Conservation (phyloP, 2,797 vertebrate species). For the Vultur gryphus region DNA sequence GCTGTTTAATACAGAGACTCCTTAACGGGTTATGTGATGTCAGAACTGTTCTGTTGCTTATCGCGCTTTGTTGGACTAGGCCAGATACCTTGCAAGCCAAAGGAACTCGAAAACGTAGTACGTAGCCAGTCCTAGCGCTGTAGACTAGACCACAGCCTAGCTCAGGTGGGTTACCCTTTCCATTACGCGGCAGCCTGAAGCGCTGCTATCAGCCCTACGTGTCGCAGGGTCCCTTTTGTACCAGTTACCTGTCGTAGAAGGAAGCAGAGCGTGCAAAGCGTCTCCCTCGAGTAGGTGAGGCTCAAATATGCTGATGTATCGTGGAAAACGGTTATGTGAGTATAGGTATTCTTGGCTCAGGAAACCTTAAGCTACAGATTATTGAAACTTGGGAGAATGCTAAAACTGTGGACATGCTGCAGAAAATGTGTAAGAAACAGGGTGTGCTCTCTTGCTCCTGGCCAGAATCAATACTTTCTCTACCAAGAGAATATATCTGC, state of each 20-base stretch:
- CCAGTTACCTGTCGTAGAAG: rapidly evolving
- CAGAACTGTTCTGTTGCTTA: background rate
- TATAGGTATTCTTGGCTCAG: background rate
- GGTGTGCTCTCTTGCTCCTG: background rate
- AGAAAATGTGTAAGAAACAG: background rate
- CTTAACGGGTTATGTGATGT: background rate
- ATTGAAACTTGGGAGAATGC: rapidly evolving
- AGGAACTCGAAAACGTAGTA: background rate
- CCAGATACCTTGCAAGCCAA: background rate
- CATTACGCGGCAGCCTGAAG: background rate
- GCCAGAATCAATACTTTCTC: no score
- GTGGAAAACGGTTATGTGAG: background rate
- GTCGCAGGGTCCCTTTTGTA: rapidly evolving
- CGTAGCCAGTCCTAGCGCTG: rapidly evolving
- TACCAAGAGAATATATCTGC: background rate
- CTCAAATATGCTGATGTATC: background rate
- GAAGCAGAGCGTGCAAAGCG: background rate
- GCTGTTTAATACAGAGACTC: background rate
- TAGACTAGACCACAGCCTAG: rapidly evolving
- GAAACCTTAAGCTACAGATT: background rate
- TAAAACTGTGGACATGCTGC: rapidly evolving
- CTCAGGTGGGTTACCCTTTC: no score
- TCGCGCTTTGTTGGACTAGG: background rate
- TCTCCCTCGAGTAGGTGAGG: background rate
- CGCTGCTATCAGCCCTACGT: rapidly evolving